These are phyloP conservation scores for Vulpes vulpes DNA, from an alignment of 2,113 vertebrate species.

Conservation along the genomic window DNA sequence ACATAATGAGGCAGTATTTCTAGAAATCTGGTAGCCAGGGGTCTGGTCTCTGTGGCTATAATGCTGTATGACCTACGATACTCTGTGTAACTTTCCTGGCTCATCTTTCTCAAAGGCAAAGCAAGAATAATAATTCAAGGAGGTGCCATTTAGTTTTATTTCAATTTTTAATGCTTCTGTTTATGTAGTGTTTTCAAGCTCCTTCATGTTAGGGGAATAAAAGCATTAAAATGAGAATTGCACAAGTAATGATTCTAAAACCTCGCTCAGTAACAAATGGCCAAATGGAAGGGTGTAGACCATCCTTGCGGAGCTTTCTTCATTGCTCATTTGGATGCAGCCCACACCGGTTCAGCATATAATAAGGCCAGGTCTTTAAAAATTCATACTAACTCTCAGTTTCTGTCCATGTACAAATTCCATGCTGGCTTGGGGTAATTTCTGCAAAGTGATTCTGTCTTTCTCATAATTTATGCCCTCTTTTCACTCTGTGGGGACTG, in stretches of 20 bases:
- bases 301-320: not conserved
- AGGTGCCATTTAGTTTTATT: not conserved
- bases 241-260: constrained; percentile 20
- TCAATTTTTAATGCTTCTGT: not conserved
- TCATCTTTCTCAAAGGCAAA: constrained; percentile 53
- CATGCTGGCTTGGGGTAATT: not conserved
- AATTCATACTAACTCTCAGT: not conserved
- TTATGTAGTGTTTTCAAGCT: constrained; percentile 15
- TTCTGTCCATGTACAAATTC: constrained; percentile 38
- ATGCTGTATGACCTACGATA: not conserved
- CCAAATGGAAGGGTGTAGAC: not conserved
- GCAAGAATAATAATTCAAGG: not conserved
- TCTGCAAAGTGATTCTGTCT: constrained; percentile 17
- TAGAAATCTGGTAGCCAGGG: not conserved
- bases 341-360: not conserved
- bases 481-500: not conserved
- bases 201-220: not conserved
- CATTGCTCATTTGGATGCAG: not conserved
- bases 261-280: not conserved
- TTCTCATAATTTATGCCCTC: constrained; percentile 27
- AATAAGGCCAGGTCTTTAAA: not conserved
- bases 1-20: not conserved
- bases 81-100: not conserved
- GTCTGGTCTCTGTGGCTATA: not conserved
- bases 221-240: not conserved